Base-by-base conservation (phyloP, 2,888 invertebrate genomes). In the Apamea anceps region DNA sequence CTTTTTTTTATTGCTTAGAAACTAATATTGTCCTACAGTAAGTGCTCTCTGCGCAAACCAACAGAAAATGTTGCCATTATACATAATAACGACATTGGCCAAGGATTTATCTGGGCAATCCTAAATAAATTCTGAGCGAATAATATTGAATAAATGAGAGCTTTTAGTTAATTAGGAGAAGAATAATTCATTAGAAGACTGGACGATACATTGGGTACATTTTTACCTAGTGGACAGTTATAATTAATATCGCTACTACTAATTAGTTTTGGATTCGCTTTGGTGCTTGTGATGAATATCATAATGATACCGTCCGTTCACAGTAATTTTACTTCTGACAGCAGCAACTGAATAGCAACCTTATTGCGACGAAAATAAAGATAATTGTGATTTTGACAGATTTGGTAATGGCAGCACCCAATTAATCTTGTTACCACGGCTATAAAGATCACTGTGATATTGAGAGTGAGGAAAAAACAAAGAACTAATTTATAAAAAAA, bases 151-250 rank as follows among this genome's bases (percentile, higher is more conserved):
- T 45, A 51, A 84, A 79, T 25, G 45, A 74, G 42, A 28, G 85
- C 82, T 85, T 80, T 82, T 85, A 80, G 74, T 74, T 72, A 85
- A 85, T 82, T 74, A 65, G 42, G n/a, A 71, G 13, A 62, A 71
- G 15, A 80, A 85, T 70, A 15, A 65, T 65, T 70, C 18, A 42
- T 60, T 57, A 18, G 15, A 48, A 32, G 68, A 42, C 65, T 57
- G 15, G 12, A 32, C 32, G 57, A 65, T 25, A 68, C 21, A 51
- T 63, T 21, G 5, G 13, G 60, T 60, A 37, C 28, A 18, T 48
- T 42, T 42, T 32, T 51, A 66, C 28, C 12, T 54, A 37, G 66
- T 60, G 25, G n/a, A 15, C 21, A 48, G 5, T 32, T 21, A 37
- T 68, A 60, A 54, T 62, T 54, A 68, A 76, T 66, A 42, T 54